Percentiles rank a stretch among this genome's conserved stretches.
These are phyloP conservation scores for Drosophila helvetica DNA, from an alignment of 2,888 invertebrate species.

Conservation along the genomic window DNA sequence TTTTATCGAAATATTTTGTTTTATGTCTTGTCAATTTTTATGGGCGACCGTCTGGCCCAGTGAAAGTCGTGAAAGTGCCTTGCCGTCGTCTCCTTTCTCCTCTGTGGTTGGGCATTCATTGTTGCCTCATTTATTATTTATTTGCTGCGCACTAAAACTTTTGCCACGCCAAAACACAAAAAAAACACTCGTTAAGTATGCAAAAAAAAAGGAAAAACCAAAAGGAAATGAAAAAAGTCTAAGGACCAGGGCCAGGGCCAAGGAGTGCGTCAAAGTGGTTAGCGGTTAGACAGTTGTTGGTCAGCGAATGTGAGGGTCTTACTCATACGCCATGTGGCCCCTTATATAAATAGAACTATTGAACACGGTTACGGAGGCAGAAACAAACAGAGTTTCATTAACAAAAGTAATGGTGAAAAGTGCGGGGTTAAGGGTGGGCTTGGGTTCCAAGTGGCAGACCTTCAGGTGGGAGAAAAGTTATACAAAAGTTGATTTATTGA, in stretches of 20 bases:
- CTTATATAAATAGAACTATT: constrained; percentile 39
- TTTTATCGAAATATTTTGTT: constrained; percentile 42
- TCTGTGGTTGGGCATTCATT: constrained; percentile 16
- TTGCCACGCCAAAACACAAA: constrained; percentile 16
- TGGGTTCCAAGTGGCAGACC: too few relatives aligned
- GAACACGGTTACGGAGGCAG: background rate
- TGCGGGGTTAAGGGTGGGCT: too few relatives aligned
- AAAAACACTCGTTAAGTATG: constrained; percentile 55
- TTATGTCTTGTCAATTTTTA: constrained; percentile 74
- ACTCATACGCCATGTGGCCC: constrained; percentile 50
- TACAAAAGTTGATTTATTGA: constrained; percentile 29
- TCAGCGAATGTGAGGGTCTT: constrained; percentile 21
- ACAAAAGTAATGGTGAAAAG: constrained; percentile 35
- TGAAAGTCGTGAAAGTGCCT: constrained; percentile 35
- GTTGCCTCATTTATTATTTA: constrained; percentile 50
- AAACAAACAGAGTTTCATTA: constrained; percentile 46
- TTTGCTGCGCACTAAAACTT: constrained; percentile 51
- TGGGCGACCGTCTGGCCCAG: constrained; percentile 36
- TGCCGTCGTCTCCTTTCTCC: constrained; percentile 15
- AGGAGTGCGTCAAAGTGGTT: constrained; percentile 1
- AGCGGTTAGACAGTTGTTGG: constrained; percentile 18
- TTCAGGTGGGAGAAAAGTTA: background rate
- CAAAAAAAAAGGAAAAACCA: constrained; percentile 27
- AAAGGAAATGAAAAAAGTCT: constrained; percentile 3
- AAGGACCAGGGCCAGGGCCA: constrained; percentile 6